Base-by-base conservation (phyloP, 2,888 invertebrate species). In the Pheosia gnoma region DNA sequence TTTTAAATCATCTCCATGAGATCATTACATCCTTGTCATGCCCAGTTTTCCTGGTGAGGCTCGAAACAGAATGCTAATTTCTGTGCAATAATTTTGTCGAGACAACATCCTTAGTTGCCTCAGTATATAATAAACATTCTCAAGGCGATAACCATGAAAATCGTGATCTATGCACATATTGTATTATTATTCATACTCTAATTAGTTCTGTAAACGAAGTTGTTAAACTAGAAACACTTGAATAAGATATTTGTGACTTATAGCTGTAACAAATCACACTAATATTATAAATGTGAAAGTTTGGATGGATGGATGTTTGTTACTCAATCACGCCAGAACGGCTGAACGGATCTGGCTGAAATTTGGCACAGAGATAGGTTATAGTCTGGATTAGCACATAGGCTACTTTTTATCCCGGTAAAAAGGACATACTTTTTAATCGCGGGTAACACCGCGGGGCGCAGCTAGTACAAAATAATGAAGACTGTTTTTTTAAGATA, bases 11-110 rank as follows among this genome's bases (percentile, higher is more conserved):
- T 25, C 25, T 25, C 25, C 38, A 49, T 11, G 57, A 51, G 3
- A 60, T n/a, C 5, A 59, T 57, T 49, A 58, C 49, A 13, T n/a
- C 58, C 59, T 60, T 58, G 62, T 39, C 10, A 39, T 51, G 43
- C 10, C 45, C 4, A 57, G 4, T 55, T 55, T 59, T 9, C 38
- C 58, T 43, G 13, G 13, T 39, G 8, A 8, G 53, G 53, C 38
- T 36, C 53, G 37, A 37, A 53, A 38, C 53, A 36, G 36, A 53
- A 11, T 53, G 53, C 53, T 37, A 53, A 53, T 53, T 36, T 3
- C 25, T 37, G 25, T 25, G 53, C 37, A 53, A 6, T 51, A 11
- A 10, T 36, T 9, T 9, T 8, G 37, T 4, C 53, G 25, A 37
- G 37, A 25, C 51, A 53, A 11, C 36, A 53, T 37, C 36, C 53